Base-by-base conservation (phyloP, 2,113 vertebrate species). In the Lonchura striata region DNA sequence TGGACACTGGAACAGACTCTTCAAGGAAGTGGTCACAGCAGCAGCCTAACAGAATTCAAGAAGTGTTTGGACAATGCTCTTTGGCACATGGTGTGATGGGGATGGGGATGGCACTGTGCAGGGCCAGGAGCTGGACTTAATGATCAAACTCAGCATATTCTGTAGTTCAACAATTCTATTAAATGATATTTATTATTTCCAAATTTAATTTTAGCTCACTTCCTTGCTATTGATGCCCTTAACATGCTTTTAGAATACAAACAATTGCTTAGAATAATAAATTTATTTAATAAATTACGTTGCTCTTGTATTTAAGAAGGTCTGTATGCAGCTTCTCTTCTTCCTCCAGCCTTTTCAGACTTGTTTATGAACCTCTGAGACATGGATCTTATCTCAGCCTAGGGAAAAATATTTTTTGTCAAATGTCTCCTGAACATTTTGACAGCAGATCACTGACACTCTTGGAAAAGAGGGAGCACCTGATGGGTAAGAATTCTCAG, bases 401-500 rank as follows among this genome's bases (percentile, higher is more conserved):
- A 47, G 74, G 22, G 19, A n/a, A 95, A 89, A 64, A 64, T n/a
- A 2, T 46, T 66, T 80, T 86, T 56, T 15, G 86, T 82, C 83
- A 57, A 83, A 9, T 7, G 0, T 19, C 25, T 87, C 74, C 64
- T 63, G 68, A 95, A 91, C 80, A 82, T 81, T 72, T 89, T 89
- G 68, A 56, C 54, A 93, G 74, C 35, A 78, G 31, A 53, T 95
- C 54, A 64, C 21, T 60, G 65, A 78, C 65, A 63, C 65, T 78
- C 33, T 46, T 57, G 57, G 69, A 92, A 81, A 94, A 85, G 12
- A 82, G 11, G 64, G 82, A 94, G 68, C 27, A 94, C 76, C 56
- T 75, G 76, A 84, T 85, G 59, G 68, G 60, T 72, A 94, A 95
- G 37, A 91, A 90, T 94, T 93, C 66, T 82, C 75, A 93, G 69